Percentiles rank a stretch among this genome's conserved stretches.
Evolutionary conservation across 2,797 vertebrate genomes (phyloP).

Genomic region (Sarcophilus harrisii): DNA sequence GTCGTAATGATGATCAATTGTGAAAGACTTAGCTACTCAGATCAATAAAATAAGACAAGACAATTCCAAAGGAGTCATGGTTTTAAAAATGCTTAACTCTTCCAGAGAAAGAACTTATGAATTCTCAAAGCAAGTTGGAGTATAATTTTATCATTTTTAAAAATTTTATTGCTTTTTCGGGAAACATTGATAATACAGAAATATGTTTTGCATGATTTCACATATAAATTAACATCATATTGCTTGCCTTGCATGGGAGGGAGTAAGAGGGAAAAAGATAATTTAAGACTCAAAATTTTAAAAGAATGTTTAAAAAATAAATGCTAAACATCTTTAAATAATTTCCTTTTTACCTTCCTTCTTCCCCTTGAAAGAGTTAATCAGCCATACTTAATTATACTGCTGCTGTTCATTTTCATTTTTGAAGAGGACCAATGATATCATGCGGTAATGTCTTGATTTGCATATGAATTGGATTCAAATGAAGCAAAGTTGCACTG

Average conservation of each 20-base stretch:
- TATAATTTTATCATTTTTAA: background rate
- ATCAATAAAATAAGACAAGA: background rate
- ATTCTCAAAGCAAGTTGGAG: background rate
- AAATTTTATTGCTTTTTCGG: background rate
- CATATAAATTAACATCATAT: background rate
- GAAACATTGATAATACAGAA: background rate
- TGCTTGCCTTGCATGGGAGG: background rate
- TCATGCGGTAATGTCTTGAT: too few species aligned
- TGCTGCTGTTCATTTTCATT: too few species aligned
- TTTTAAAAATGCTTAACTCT: background rate
- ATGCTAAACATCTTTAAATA: background rate
- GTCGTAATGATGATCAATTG: too few species aligned
- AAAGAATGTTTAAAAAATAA: too few species aligned
- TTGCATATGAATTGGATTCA: too few species aligned
- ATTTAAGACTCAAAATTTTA: background rate
- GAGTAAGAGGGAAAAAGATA: background rate
- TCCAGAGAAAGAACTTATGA: background rate
- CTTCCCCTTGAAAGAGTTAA: too few species aligned
- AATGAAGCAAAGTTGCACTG: too few species aligned
- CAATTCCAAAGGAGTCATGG: background rate
- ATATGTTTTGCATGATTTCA: background rate
- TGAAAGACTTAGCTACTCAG: background rate
- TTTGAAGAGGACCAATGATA: too few species aligned
- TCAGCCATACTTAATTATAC: too few species aligned
- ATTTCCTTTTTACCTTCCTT: background rate